Evolutionary conservation across 2,113 vertebrate species (phyloP), one percentile per base, ranked within the genome.

Genomic region (Indicator maculatus): DNA sequence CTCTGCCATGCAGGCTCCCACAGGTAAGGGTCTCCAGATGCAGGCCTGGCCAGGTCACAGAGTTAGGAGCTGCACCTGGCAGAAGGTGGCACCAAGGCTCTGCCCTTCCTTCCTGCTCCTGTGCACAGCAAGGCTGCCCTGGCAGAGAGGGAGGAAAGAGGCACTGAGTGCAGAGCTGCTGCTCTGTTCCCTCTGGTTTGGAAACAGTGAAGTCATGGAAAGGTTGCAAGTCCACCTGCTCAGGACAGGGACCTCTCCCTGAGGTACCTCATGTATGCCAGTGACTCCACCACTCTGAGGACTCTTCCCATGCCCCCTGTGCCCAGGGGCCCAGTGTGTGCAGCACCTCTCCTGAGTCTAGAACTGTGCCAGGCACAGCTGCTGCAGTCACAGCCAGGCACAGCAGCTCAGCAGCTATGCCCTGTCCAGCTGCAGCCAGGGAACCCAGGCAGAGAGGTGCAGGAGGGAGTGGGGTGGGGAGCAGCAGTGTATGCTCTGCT

Each of bases 1-100:
- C 93, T 98, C 99, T 95, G 99, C 99, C 97, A 98, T 99, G 97
- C 99, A 99, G 98, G 99, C 99, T 80, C 99, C 99, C 89, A 99
- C 99, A 98, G 99, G 99, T 99, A 98, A 97, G 69, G 21, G 85
- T 85, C 81, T 83, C 6, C 2, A 45, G 76, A 61, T 23, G 8
- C 65, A 1, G 64, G 65, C 86, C 56, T 47, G 73, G 23, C 64
- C 36, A 60, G 88, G 36, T 56, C 38, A 13, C 84, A 78, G 30
- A 36, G n/a, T 65, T 45, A 76, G 77, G 60, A 83, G 27, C 85
- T 39, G 60, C 59, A 19, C 31, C 76, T 64, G 75, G 30, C 74
- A 73, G 73, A 8, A 33, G 58, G 73, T 1, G 4, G 9, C 64
- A 6, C 36, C 1, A 0, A 44, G 47, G 28, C 16, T 9, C 13